These are phyloP conservation scores for Orgyia antiqua DNA, from an alignment of 2,888 invertebrate genomes.

Conservation along the genomic window DNA sequence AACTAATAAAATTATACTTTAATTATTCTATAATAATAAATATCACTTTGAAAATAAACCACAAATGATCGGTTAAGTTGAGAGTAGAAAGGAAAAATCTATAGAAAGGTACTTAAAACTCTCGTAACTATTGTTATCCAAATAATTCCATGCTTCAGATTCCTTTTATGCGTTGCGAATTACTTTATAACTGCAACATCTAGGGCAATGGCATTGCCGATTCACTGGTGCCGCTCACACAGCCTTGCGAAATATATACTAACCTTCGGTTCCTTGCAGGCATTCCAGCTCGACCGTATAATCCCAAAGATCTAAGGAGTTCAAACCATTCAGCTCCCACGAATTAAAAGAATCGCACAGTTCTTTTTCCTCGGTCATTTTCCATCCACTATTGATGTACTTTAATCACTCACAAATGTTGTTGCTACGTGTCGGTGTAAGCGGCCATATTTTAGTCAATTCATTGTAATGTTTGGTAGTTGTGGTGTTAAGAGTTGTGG, in stretches of 20 bases:
- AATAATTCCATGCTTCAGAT: slow-evolving; percentile 46
- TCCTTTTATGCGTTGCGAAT: slow-evolving; percentile 41
- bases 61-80: too few relatives aligned
- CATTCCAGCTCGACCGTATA: slow-evolving; percentile 91
- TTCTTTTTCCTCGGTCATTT: slow-evolving; percentile 70
- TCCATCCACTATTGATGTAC: slow-evolving; percentile 31
- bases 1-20: slow-evolving; percentile 9
- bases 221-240: slow-evolving; percentile 41
- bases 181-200: slow-evolving; percentile 24
- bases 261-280: slow-evolving; percentile 87
- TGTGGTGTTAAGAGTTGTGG: slow-evolving; percentile 24
- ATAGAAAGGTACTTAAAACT: slow-evolving; percentile 30
- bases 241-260: slow-evolving; percentile 62
- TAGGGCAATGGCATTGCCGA: slow-evolving; percentile 18
- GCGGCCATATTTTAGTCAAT: slow-evolving; percentile 47
- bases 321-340: slow-evolving; percentile 78
- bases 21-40: slow-evolving; percentile 8
- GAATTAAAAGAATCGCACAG: slow-evolving; percentile 67
- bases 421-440: slow-evolving; percentile 36
- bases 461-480: slow-evolving; percentile 21
- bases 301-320: slow-evolving; percentile 90
- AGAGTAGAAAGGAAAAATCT: too few relatives aligned
- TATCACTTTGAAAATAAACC: slow-evolving; percentile 20
- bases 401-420: slow-evolving; percentile 43
- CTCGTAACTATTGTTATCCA: slow-evolving; percentile 31